A percentile compares a stretch with the other conserved stretches of the same genome.
These are phyloP conservation scores for Andrena minutula DNA, from an alignment of 2,888 invertebrate genomes.

Conservation along the genomic window DNA sequence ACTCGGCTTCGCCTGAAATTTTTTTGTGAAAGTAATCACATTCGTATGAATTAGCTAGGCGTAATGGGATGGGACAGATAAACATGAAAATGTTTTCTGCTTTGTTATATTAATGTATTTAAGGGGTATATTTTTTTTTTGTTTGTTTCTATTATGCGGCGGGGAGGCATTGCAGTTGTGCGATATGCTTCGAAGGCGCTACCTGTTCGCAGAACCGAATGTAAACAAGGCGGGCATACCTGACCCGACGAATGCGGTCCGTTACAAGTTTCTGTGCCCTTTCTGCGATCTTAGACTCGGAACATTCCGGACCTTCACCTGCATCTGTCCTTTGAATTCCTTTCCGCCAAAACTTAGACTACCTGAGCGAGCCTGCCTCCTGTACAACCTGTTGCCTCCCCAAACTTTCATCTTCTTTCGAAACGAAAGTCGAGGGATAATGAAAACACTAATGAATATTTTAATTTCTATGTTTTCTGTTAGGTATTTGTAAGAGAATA, in stretches of 20 bases:
- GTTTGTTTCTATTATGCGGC: no score
- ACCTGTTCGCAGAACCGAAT: slow-evolving; percentile 24
- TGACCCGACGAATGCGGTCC: slow-evolving; percentile 30
- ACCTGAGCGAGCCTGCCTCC: background rate
- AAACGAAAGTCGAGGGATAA: background rate
- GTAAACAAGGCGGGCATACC: slow-evolving; percentile 44
- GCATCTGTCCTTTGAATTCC: slow-evolving; percentile 16
- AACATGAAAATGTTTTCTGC: no score
- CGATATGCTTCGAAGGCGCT: background rate
- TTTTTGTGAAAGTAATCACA: no score
- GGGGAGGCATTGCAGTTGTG: no score
- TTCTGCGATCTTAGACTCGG: background rate
- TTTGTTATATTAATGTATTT: no score
- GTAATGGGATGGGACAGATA: no score
- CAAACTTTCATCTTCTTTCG: background rate
- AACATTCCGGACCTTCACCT: slow-evolving; percentile 21
- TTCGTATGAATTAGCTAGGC: no score
- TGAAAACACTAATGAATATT: background rate
- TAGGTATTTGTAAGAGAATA: no score
- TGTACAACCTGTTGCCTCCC: background rate
- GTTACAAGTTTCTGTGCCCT: slow-evolving; percentile 24
- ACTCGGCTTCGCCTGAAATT: no score
- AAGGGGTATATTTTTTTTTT: no score
- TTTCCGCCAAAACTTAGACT: background rate
- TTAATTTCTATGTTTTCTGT: no score